These are phyloP conservation scores for Rhopalosiphum maidis DNA, from an alignment of 1,140 invertebrate species.

Conservation along the genomic window DNA sequence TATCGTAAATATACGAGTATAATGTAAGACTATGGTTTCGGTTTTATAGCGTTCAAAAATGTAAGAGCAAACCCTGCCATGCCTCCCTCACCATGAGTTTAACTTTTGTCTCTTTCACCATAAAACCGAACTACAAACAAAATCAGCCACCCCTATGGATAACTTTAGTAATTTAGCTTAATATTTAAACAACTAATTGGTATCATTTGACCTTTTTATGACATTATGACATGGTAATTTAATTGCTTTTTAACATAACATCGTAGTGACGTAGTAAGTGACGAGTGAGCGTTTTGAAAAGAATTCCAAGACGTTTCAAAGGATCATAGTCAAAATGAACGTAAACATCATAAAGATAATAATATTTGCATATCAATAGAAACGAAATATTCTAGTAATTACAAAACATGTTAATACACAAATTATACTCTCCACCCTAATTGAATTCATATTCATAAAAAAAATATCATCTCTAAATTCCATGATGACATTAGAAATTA, in stretches of 20 bases:
- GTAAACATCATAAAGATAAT: no score
- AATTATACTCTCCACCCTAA: not conserved
- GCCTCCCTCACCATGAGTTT: not conserved
- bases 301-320: not conserved
- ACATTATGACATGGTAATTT: not conserved
- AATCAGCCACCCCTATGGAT: not conserved
- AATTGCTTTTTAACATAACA: not conserved
- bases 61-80: not conserved
- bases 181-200: conserved; percentile 2
- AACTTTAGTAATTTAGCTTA: not conserved
- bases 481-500: not conserved
- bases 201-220: not conserved
- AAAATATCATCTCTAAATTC: not conserved
- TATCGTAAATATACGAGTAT: not conserved
- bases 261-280: not conserved
- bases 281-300: not conserved
- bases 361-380: no score
- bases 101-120: not conserved
- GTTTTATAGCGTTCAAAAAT: not conserved
- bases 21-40: not conserved
- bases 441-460: not conserved
- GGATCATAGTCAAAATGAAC: no score
- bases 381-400: not conserved
- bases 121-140: not conserved
- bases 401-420: not conserved